Conservation (phyloP, 2,113 vertebrate genomes). For the Vimba vimba region DNA sequence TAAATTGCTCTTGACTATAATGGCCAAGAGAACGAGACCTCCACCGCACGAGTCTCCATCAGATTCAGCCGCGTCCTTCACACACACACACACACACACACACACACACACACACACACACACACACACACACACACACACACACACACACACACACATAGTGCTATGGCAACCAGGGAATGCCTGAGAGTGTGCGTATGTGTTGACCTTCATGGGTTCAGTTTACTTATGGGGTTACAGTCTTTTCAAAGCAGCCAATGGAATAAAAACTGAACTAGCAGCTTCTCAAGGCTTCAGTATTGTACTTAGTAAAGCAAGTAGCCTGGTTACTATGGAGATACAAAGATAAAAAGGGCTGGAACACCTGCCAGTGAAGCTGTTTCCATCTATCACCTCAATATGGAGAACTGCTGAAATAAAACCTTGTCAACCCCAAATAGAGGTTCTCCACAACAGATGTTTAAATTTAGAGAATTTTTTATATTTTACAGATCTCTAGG, state of each 20-base stretch:
- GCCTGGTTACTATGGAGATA: slow-evolving; percentile 37
- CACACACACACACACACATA: background rate
- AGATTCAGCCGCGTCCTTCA: background rate
- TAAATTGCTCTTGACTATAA: background rate
- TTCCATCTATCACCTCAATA: background rate
- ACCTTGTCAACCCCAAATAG: background rate
- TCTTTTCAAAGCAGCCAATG: slow-evolving; percentile 4
- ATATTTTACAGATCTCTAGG: no score
- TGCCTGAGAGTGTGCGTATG: background rate
- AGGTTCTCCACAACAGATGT: background rate
- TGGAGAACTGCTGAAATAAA: background rate
- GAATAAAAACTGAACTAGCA: background rate
- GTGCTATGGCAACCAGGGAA: background rate
- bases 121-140: background rate
- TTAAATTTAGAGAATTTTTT: background rate
- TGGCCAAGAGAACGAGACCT: background rate
- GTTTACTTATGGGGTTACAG: background rate
- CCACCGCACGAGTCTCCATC: background rate
- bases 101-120: background rate
- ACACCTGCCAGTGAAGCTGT: background rate
- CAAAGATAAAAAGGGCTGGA: background rate
- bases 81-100: background rate
- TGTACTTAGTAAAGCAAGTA: background rate
- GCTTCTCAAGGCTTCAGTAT: slow-evolving; percentile 29
- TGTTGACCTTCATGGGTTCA: slow-evolving; percentile 13